Percentiles rank a stretch among this genome's conserved stretches.
phyloP scores from a whole-genome alignment of 2,797 vertebrate species.

The Semaprochilodus insignis region DNA sequence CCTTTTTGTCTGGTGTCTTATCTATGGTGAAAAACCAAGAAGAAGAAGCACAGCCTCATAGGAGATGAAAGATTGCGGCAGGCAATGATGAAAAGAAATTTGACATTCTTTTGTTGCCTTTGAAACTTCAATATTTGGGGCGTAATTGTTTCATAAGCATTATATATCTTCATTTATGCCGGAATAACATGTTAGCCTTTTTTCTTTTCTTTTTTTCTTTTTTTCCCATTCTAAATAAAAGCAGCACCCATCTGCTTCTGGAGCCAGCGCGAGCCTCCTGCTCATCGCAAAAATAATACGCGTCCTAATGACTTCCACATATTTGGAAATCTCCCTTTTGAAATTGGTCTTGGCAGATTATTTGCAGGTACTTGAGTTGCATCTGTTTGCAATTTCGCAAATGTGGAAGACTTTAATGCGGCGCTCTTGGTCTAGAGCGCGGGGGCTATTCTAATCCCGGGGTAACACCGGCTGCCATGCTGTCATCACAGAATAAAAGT shows the following conservation, averaged over 20 bases:
- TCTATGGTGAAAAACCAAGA: slow-evolving; percentile 54
- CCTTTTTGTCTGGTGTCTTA: slow-evolving; percentile 52
- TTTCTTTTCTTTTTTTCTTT: slow-evolving; percentile 71
- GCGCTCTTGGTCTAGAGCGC: slow-evolving; percentile 74
- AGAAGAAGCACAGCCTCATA: slow-evolving; percentile 59
- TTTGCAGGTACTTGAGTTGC: slow-evolving; percentile 99
- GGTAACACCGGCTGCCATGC: slow-evolving; percentile 83
- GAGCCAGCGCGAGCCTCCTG: slow-evolving; percentile 95
- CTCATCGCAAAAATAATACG: slow-evolving; percentile 99
- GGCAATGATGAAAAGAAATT: slow-evolving; percentile 90
- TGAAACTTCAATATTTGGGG: slow-evolving; percentile 94
- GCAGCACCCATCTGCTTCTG: slow-evolving; percentile 99
- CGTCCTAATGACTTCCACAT: slow-evolving; percentile 99
- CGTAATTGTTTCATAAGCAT: slow-evolving; percentile 96
- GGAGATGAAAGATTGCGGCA: slow-evolving; percentile 81
- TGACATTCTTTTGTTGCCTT: slow-evolving; percentile 96
- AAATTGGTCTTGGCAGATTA: slow-evolving; percentile 99
- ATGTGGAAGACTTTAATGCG: slow-evolving; percentile 99
- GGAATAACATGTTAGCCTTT: slow-evolving; percentile 90
- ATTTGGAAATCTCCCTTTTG: slow-evolving; percentile 99
- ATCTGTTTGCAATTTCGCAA: slow-evolving; percentile 99
- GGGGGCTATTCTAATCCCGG: slow-evolving; percentile 96
- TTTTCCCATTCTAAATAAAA: slow-evolving; percentile 87
- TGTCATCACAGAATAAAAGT: slow-evolving; percentile 82
- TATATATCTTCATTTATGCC: slow-evolving; percentile 95